Percentiles rank a stretch among this genome's conserved stretches.
These are phyloP conservation scores for Ictalurus furcatus DNA, from an alignment of 2,113 vertebrate species.

Conservation along the genomic window DNA sequence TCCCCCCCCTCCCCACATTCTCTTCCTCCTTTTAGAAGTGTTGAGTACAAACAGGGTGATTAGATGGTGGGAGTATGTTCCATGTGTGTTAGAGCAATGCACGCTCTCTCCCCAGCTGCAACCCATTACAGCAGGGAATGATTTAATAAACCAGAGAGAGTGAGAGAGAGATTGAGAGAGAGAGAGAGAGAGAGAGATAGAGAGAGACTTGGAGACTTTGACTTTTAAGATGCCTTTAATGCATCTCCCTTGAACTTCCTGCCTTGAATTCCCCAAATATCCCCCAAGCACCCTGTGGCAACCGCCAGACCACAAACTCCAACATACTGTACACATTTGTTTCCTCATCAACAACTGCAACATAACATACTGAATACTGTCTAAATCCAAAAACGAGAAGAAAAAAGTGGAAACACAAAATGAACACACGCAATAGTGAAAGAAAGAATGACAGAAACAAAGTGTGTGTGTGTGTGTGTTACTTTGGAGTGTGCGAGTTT, in stretches of 20 bases:
- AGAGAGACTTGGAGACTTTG: constrained; percentile 24
- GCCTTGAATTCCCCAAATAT: constrained; percentile 13
- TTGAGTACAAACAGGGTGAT: constrained; percentile 51
- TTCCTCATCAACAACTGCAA: neutral
- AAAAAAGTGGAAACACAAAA: neutral
- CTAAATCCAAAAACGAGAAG: neutral
- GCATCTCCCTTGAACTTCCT: constrained; percentile 14
- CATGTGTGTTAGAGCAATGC: constrained; percentile 44
- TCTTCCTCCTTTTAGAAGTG: constrained; percentile 48
- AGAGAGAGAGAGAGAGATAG: constrained; percentile 35
- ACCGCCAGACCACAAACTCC: neutral
- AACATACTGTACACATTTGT: constrained; percentile 14
- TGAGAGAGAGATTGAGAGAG: constrained; percentile 30
- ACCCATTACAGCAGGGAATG: constrained; percentile 59
- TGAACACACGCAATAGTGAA: neutral
- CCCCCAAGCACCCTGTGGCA: constrained; percentile 11
- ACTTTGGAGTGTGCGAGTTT: neutral
- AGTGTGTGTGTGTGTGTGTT: neutral
- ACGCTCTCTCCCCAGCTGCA: constrained; percentile 54
- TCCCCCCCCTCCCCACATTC: constrained; percentile 40
- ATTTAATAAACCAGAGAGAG: constrained; percentile 59
- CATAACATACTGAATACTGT: neutral
- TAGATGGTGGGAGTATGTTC: constrained; percentile 56
- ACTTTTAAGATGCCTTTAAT: constrained; percentile 26
- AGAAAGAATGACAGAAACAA: neutral